Base-by-base conservation (phyloP, 2,113 vertebrate species). In the Recurvirostra avosetta region DNA sequence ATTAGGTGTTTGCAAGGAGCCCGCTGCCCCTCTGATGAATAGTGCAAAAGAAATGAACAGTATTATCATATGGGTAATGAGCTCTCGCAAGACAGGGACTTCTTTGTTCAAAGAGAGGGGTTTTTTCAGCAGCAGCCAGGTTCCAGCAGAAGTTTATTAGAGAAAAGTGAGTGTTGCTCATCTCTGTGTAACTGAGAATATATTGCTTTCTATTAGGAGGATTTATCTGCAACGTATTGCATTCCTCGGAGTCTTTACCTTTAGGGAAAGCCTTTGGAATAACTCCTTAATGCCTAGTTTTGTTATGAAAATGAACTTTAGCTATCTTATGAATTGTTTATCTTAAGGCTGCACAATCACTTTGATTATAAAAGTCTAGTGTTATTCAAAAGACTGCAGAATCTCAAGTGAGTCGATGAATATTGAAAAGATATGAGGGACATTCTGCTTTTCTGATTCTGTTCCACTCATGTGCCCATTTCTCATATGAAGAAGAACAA, bases 221-320 rank as follows among this genome's bases (percentile, higher is more conserved):
- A 85, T 87, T 97, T 97, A 97, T 97, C 96, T 96, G 77, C 73
- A 86, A 81, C 7, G 27, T 47, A 86, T 36, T 81, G 53, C 77
- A 41, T 79, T 88, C 95, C 95, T 97, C 1, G 0, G 94, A 83
- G 96, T 15, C 73, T 61, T 76, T 72, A 92, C 72, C 94, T 90
- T 95, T 47, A 92, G 94, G 92, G 97, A 95, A 91, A 92, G 86
- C 52, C 43, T 40, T 83, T 82, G 65, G 82, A 94, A 94, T 74
- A 87, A 93, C 87, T 83, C 83, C 92, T 96, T 92, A 95, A 94
- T 82, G 55, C 47, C 45, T 90, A 92, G 71, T 96, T 96, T 97
- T 97, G 95, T 95, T 91, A 95, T 95, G 94, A 96, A 97, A 97
- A 97, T 96, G 88, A 96, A 96, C 87, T 94, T 94, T 40, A 95